Evolutionary conservation across 2,113 vertebrate species (phyloP).

Genomic region (Chaetops frenatus): DNA sequence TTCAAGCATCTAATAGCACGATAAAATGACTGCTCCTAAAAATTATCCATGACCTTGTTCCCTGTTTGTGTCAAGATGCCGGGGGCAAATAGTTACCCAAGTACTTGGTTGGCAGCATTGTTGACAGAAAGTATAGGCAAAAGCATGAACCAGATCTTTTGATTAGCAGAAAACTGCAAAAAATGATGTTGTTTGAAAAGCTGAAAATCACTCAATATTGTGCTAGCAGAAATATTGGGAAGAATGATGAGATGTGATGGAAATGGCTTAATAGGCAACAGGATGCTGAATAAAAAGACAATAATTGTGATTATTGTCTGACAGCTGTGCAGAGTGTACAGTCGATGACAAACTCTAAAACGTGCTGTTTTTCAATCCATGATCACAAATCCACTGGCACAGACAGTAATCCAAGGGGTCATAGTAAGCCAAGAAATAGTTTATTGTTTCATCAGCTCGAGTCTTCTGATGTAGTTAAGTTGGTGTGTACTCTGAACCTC

Average conservation of each 20-base stretch:
- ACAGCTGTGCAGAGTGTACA: constrained; percentile 23
- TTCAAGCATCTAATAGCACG: background rate
- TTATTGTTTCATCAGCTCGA: background rate
- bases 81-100: background rate
- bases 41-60: background rate
- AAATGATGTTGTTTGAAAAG: background rate
- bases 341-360: background rate
- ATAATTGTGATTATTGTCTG: constrained; percentile 50
- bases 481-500: background rate
- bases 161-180: background rate
- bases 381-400: background rate
- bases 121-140: background rate
- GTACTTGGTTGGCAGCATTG: background rate
- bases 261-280: constrained; percentile 32
- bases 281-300: constrained; percentile 33
- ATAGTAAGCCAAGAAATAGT: background rate
- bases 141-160: background rate
- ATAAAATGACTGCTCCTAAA: background rate
- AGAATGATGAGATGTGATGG: background rate
- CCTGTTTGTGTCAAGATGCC: background rate
- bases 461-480: background rate
- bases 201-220: constrained; percentile 13
- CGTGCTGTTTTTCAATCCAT: background rate
- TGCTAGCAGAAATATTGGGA: constrained; percentile 12
- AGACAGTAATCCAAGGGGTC: background rate